Percentiles rank a stretch among this genome's conserved stretches.
Conservation (phyloP, 1,140 invertebrate species). For the Drosophila tani region DNA sequence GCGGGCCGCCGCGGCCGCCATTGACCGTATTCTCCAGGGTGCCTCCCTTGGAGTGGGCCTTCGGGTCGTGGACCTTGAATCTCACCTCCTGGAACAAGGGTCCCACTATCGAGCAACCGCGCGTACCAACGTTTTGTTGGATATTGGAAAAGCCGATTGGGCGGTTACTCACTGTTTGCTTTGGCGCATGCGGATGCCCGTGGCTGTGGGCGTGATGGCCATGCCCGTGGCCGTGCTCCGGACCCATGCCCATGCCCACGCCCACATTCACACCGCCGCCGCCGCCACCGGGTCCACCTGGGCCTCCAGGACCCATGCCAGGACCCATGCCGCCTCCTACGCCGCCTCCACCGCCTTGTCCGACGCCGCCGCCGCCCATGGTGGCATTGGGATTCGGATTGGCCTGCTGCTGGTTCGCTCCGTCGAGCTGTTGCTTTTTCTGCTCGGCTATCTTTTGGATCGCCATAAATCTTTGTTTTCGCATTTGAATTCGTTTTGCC, state of each 20-base stretch:
- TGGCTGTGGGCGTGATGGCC: slow-evolving; percentile 85
- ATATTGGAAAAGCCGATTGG: slow-evolving; percentile 85
- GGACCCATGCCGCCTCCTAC: slow-evolving; percentile 41
- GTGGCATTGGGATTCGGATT: slow-evolving; percentile 82
- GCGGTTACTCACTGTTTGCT: slow-evolving; percentile 85
- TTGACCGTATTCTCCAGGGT: slow-evolving; percentile 96
- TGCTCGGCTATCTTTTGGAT: slow-evolving; percentile 96
- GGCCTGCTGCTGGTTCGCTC: slow-evolving; percentile 87
- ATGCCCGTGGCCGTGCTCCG: slow-evolving; percentile 85
- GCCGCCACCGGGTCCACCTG: slow-evolving; percentile 30
- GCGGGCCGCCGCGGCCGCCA: slow-evolving; percentile 89
- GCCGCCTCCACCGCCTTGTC: slow-evolving; percentile 62
- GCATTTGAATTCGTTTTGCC: slow-evolving; percentile 97
- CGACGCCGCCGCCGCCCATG: slow-evolving; percentile 77
- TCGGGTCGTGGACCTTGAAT: slow-evolving; percentile 96
- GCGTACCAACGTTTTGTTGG: slow-evolving; percentile 85
- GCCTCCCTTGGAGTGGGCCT: slow-evolving; percentile 95
- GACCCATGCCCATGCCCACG: slow-evolving; percentile 58
- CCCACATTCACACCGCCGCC: slow-evolving; percentile 34
- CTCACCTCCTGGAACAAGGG: slow-evolving; percentile 96
- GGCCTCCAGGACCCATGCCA: slow-evolving; percentile 85
- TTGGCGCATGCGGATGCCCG: slow-evolving; percentile 85
- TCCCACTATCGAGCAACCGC: slow-evolving; percentile 89
- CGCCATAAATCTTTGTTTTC: slow-evolving; percentile 94
- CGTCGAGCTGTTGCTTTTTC: slow-evolving; percentile 92